These are phyloP conservation scores for Aphelenchoides fujianensis DNA, from an alignment of 1,140 invertebrate species.

Conservation along the genomic window DNA sequence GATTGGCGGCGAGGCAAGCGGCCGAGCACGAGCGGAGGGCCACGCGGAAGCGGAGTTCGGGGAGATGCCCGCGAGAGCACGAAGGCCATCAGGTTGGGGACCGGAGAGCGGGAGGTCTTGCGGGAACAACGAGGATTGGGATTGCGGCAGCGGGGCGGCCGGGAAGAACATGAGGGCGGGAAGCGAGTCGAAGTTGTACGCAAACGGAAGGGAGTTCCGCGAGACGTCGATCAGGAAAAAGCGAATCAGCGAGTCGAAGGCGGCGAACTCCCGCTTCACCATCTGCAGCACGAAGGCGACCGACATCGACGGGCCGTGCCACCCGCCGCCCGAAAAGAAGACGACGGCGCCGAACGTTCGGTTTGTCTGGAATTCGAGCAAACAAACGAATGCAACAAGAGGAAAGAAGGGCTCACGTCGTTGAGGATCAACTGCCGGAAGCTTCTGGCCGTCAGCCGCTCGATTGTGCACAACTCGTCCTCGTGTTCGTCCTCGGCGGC, in stretches of 20 bases:
- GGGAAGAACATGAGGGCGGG: conserved; percentile 29
- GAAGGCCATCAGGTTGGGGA: conserved; percentile 34
- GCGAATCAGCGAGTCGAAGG: conserved; percentile 23
- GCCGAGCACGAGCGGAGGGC: conserved; percentile 15
- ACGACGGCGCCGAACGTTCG: conserved; percentile 20
- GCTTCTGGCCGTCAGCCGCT: conserved; percentile 6
- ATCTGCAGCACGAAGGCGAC: conserved; percentile 21
- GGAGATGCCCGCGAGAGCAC: conserved; percentile 21
- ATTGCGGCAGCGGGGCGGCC: conserved; percentile 6
- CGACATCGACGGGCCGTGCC: conserved; percentile 24
- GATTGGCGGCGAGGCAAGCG: conserved; percentile 17
- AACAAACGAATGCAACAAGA: conserved; percentile 13
- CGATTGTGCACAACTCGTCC: not conserved
- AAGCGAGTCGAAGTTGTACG: conserved; percentile 22
- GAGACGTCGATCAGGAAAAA: conserved; percentile 29
- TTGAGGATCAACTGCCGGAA: conserved; percentile 1
- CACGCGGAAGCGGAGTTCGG: conserved; percentile 30
- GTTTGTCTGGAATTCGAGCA: conserved; percentile 20
- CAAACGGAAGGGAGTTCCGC: conserved; percentile 12
- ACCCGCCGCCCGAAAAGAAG: conserved; percentile 24
- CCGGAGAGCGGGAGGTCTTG: conserved; percentile 6
- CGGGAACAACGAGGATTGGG: conserved; percentile 11
- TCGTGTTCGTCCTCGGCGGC: not conserved
- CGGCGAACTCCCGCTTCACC: conserved; percentile 18
- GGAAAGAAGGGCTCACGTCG: conserved; percentile 5